A percentile compares a stretch with the other conserved stretches of the same genome.
Evolutionary conservation across 2,797 vertebrate species (phyloP).

Genomic region (Margarornis squamiger): DNA sequence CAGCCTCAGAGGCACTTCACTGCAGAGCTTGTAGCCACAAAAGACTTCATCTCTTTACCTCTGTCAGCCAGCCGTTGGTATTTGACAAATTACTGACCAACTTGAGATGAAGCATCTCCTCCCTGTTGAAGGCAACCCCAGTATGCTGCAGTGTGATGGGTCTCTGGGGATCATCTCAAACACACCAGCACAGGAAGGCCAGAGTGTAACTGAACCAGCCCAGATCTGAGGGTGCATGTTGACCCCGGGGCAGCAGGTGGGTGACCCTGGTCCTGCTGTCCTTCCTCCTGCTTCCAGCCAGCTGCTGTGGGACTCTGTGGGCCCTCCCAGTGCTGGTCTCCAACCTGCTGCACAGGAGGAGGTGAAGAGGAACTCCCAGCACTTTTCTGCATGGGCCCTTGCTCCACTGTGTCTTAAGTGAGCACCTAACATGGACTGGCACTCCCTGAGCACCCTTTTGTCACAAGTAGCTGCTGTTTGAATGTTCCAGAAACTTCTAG

Average conservation of each 20-base stretch:
- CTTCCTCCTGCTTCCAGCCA: background rate
- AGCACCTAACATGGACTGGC: background rate
- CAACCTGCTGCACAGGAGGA: background rate
- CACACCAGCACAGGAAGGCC: background rate
- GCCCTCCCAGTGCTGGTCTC: background rate
- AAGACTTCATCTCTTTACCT: background rate
- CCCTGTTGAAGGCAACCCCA: background rate
- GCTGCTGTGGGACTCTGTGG: background rate
- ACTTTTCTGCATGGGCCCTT: background rate
- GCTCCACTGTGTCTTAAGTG: fast-evolving
- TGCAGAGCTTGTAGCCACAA: background rate
- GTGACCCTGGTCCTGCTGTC: background rate
- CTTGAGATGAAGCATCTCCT: background rate
- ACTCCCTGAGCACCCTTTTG: background rate
- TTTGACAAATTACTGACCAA: background rate
- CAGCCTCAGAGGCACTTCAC: background rate
- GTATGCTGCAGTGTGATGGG: background rate
- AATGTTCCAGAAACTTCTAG: slow-evolving; percentile 60
- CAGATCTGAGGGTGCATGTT: background rate
- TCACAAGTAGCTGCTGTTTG: background rate
- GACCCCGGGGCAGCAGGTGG: background rate
- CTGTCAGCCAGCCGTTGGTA: background rate
- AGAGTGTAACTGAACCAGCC: background rate
- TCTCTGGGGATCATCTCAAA: background rate
- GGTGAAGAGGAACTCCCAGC: background rate